Evolutionary conservation across 2,797 vertebrate genomes (phyloP).

Genomic region (Limosa lapponica): DNA sequence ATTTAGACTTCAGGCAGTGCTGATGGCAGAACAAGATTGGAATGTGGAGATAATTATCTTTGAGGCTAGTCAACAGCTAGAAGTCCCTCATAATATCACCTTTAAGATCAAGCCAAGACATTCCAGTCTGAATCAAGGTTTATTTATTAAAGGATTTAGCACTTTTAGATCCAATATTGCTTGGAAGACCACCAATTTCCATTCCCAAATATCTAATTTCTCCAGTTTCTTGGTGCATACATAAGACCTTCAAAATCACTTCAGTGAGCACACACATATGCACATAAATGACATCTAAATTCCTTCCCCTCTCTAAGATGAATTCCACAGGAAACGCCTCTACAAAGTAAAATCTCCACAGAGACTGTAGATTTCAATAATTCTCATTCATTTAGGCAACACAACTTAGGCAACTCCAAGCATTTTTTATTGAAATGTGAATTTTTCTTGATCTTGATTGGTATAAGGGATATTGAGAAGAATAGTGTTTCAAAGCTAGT

Average conservation of each 20-base stretch:
- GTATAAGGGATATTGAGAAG: not conserved
- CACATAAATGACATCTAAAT: constrained; percentile 45
- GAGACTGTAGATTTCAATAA: not conserved
- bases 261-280: not conserved
- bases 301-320: constrained; percentile 18
- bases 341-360: constrained; percentile 41
- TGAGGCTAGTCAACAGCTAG: constrained; percentile 73
- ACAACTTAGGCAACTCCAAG: not conserved
- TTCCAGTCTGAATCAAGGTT: constrained; percentile 82
- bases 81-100: constrained; percentile 77
- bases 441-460: constrained; percentile 12
- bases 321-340: constrained; percentile 52
- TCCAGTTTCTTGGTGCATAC: constrained; percentile 70
- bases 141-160: constrained; percentile 85
- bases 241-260: constrained; percentile 65
- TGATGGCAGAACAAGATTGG: constrained; percentile 73
- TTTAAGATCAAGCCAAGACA: constrained; percentile 84
- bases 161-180: constrained; percentile 81
- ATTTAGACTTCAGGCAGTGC: constrained; percentile 57
- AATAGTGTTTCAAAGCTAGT: not conserved
- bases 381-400: constrained; percentile 1
- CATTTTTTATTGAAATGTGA: not conserved
- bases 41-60: constrained; percentile 83
- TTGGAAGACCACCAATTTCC: constrained; percentile 82
- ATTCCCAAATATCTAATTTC: constrained; percentile 81